Evolutionary conservation across 1,140 invertebrate genomes (phyloP).

Genomic region (Sminthurides bifidus): DNA sequence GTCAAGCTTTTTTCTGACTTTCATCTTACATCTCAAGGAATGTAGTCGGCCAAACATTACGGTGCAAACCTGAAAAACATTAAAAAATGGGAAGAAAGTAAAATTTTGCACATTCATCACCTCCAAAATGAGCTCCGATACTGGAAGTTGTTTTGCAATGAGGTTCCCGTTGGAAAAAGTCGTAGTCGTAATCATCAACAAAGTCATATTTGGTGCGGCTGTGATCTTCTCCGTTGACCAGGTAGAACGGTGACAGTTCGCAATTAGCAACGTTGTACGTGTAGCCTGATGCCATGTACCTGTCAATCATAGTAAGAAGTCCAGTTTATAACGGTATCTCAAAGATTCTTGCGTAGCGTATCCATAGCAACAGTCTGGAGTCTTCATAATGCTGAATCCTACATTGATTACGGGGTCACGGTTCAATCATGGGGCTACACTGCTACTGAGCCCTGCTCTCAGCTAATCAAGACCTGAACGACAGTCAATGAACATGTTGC

Average conservation of each 20-base stretch:
- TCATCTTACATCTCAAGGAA: no score
- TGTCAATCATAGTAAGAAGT: neutral
- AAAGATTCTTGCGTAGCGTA: no score
- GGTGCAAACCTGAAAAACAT: neutral
- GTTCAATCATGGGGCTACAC: no score
- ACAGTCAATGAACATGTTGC: no score
- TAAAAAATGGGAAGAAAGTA: neutral
- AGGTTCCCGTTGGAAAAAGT: conserved; percentile 31
- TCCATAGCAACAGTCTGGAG: no score
- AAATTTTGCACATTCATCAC: conserved; percentile 10
- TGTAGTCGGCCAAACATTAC: no score
- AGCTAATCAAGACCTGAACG: no score
- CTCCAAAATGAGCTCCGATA: conserved; percentile 18
- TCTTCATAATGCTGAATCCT: no score
- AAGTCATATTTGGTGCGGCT: conserved; percentile 16
- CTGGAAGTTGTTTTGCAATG: conserved; percentile 28
- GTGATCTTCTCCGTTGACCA: conserved; percentile 12
- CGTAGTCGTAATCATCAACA: conserved; percentile 31
- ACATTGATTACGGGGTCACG: no score
- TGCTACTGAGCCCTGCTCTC: no score
- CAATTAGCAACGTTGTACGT: conserved; percentile 27
- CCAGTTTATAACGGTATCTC: neutral
- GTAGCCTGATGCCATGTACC: conserved; percentile 19
- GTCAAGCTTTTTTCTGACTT: neutral
- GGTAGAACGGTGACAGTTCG: conserved; percentile 26